phyloP scores from a whole-genome alignment of 2,888 invertebrate genomes.

The Melieria crassipennis region DNA sequence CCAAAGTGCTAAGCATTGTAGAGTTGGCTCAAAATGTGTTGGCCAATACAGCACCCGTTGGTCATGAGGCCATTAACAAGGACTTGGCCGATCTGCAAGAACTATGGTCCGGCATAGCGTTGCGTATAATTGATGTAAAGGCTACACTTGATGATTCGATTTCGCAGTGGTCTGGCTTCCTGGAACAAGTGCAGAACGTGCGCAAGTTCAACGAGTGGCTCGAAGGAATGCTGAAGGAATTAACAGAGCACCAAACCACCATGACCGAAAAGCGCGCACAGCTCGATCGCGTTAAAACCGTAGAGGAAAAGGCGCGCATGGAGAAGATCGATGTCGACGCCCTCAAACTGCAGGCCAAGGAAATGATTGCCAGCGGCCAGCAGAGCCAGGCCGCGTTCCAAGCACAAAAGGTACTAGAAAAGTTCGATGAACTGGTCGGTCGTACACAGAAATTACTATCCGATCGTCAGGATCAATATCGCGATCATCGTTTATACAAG shows the following conservation, averaged over 20 bases:
- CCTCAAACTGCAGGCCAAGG: slow-evolving; percentile 82
- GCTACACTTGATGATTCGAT: slow-evolving; percentile 87
- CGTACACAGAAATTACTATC: slow-evolving; percentile 79
- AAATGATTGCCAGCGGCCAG: slow-evolving; percentile 87
- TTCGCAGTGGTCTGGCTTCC: slow-evolving; percentile 89
- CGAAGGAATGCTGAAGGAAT: slow-evolving; percentile 77
- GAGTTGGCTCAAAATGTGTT: slow-evolving; percentile 90
- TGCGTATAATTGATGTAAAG: slow-evolving; percentile 92
- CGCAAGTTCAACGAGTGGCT: slow-evolving; percentile 84
- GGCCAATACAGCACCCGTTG: slow-evolving; percentile 88
- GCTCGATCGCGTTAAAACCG: slow-evolving; percentile 83
- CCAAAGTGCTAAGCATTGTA: slow-evolving; percentile 86
- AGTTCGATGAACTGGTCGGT: slow-evolving; percentile 82
- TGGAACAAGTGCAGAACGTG: slow-evolving; percentile 87
- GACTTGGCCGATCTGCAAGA: slow-evolving; percentile 85
- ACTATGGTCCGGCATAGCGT: slow-evolving; percentile 87
- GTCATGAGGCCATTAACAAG: slow-evolving; percentile 87
- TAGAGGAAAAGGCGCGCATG: slow-evolving; percentile 88
- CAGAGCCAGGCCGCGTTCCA: slow-evolving; percentile 84
- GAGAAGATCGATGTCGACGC: slow-evolving; percentile 91
- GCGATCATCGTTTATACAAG: slow-evolving; percentile 88
- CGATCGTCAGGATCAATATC: slow-evolving; percentile 86
- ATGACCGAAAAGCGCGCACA: slow-evolving; percentile 88
- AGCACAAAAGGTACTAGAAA: slow-evolving; percentile 85
- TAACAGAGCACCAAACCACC: slow-evolving; percentile 79